These are phyloP conservation scores for Dolichopus griseipennis DNA, from an alignment of 2,888 invertebrate genomes.

Conservation along the genomic window DNA sequence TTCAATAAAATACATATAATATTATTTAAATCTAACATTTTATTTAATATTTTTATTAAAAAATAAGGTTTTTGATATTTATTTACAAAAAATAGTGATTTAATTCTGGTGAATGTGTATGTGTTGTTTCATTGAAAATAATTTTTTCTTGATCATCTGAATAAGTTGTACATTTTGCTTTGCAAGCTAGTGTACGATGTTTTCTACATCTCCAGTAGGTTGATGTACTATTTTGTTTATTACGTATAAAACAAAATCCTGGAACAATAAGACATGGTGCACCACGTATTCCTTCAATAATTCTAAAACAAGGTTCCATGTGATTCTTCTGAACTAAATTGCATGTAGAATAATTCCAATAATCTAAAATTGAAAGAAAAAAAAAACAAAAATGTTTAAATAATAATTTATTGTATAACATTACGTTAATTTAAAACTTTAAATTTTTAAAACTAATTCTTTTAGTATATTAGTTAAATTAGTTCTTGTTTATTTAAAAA, in stretches of 20 bases:
- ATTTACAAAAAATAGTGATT: constrained; percentile 9
- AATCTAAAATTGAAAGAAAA: background rate
- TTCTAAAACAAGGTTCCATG: background rate
- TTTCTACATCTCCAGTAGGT: constrained; percentile 22
- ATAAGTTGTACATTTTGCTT: constrained; percentile 18
- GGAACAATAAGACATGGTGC: constrained; percentile 16
- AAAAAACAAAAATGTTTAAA: background rate
- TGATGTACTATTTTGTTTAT: constrained; percentile 19
- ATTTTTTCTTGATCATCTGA: constrained; percentile 14
- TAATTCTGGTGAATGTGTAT: constrained; percentile 21
- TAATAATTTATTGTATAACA: no score
- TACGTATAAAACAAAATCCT: constrained; percentile 21
- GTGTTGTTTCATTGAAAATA: constrained; percentile 14
- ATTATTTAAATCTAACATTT: no score
- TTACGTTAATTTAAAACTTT: no score
- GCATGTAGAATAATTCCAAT: background rate
- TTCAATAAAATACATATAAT: no score
- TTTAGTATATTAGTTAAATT: no score
- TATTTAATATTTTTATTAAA: background rate
- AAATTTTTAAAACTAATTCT: no score
- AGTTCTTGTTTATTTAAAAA: no score
- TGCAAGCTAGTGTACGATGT: constrained; percentile 17
- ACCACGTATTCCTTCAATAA: constrained; percentile 15
- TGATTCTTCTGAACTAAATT: background rate
- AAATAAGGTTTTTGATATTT: background rate